Conservation (phyloP, 2,113 vertebrate species). For the Argyrosomus japonicus region DNA sequence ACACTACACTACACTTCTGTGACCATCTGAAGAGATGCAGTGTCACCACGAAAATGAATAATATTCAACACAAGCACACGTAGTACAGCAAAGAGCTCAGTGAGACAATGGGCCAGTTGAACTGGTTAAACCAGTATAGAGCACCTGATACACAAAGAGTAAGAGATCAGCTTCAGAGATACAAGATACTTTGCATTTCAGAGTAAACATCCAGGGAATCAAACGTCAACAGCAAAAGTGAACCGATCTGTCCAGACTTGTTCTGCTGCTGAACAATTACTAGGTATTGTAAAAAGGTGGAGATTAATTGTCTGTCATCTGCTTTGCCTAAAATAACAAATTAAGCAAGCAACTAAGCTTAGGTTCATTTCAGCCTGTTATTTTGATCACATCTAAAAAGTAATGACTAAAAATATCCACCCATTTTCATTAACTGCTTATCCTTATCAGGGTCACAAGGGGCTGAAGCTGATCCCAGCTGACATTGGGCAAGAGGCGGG, state of each 20-base stretch:
- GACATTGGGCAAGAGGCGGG: too few species aligned
- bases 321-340: not conserved
- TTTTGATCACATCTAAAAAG: not conserved
- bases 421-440: too few species aligned
- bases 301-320: not conserved
- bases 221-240: not conserved
- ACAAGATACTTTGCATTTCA: slow-evolving; percentile 20
- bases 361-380: not conserved
- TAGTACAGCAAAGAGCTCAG: slow-evolving; percentile 10
- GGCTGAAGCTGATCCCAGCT: too few species aligned
- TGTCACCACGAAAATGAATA: not conserved
- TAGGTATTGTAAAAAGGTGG: not conserved
- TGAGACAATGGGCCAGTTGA: slow-evolving; percentile 13
- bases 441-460: too few species aligned
- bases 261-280: not conserved
- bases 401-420: not conserved
- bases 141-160: slow-evolving; percentile 2
- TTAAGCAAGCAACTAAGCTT: not conserved
- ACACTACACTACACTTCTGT: not conserved
- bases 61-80: not conserved
- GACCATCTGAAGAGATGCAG: slow-evolving; percentile 2
- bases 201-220: not conserved
- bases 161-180: slow-evolving; percentile 18
- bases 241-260: not conserved
- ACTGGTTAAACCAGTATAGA: slow-evolving; percentile 71